Conservation (phyloP, 2,888 invertebrate species). For the Ectobius pallidus region DNA sequence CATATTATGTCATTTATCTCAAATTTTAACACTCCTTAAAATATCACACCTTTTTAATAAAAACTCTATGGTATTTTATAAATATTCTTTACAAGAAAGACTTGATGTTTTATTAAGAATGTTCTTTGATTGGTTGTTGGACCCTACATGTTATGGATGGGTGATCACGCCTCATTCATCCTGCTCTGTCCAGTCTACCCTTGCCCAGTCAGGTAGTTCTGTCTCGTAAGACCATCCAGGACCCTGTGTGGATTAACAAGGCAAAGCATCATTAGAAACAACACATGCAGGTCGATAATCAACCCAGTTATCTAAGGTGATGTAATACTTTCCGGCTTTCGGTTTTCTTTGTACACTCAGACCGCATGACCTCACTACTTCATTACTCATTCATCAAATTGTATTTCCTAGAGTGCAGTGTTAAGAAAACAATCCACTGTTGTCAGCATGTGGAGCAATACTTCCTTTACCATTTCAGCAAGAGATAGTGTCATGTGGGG, state of each 20-base stretch:
- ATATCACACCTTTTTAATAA: conserved; percentile 35
- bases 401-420: no score
- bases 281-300: background rate
- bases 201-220: conserved; percentile 91
- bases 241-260: conserved; percentile 71
- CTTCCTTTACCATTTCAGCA: no score
- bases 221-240: conserved; percentile 95
- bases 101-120: conserved; percentile 31
- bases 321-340: no score
- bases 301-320: no score
- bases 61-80: conserved; percentile 10
- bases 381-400: no score
- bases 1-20: background rate
- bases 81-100: conserved; percentile 4
- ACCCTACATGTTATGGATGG: conserved; percentile 34
- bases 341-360: no score
- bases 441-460: no score
- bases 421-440: no score
- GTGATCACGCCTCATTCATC: conserved; percentile 58
- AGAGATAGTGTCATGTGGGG: no score
- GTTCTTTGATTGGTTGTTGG: conserved; percentile 35
- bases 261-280: conserved; percentile 34
- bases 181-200: conserved; percentile 77
- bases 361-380: no score
- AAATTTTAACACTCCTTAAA: conserved; percentile 38